Percentiles rank a stretch among this genome's conserved stretches.
phyloP scores from a whole-genome alignment of 2,113 vertebrate genomes.

The Hippocampus comes region DNA sequence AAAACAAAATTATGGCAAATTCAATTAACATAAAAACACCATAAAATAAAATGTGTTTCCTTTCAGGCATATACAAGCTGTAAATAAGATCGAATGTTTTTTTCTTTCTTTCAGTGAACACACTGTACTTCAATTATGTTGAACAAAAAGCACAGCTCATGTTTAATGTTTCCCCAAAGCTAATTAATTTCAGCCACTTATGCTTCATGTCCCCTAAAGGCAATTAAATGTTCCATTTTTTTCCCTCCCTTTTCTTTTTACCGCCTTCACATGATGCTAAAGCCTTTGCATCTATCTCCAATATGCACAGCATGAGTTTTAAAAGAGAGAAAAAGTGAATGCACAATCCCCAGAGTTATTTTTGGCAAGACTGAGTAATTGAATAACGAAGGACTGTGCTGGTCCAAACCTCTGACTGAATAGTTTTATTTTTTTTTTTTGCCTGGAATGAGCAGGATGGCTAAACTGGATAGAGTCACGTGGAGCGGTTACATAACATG shows the following conservation, averaged over 20 bases:
- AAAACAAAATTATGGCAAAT: too few species aligned
- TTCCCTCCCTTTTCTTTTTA: not conserved
- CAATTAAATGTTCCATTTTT: not conserved
- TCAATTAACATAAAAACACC: not conserved
- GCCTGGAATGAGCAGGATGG: slow-evolving; percentile 49
- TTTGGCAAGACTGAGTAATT: slow-evolving; percentile 18
- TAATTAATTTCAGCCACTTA: not conserved
- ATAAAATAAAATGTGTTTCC: not conserved
- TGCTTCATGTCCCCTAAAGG: not conserved
- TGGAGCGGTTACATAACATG: slow-evolving; percentile 61
- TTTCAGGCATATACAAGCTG: not conserved
- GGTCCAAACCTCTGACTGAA: slow-evolving; percentile 16
- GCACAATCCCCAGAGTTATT: slow-evolving; percentile 18
- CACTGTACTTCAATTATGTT: not conserved
- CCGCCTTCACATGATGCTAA: not conserved
- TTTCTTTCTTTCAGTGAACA: not conserved
- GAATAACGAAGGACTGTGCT: slow-evolving; percentile 47
- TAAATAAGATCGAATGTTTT: not conserved
- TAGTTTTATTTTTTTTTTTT: slow-evolving; percentile 38
- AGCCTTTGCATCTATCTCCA: not conserved
- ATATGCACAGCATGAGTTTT: not conserved
- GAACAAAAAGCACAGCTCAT: not conserved
- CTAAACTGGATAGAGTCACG: slow-evolving; percentile 49
- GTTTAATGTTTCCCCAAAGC: not conserved
- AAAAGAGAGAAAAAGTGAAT: not conserved